These are phyloP conservation scores for Zaprionus bogoriensis DNA, from an alignment of 2,888 invertebrate genomes.

Conservation along the genomic window DNA sequence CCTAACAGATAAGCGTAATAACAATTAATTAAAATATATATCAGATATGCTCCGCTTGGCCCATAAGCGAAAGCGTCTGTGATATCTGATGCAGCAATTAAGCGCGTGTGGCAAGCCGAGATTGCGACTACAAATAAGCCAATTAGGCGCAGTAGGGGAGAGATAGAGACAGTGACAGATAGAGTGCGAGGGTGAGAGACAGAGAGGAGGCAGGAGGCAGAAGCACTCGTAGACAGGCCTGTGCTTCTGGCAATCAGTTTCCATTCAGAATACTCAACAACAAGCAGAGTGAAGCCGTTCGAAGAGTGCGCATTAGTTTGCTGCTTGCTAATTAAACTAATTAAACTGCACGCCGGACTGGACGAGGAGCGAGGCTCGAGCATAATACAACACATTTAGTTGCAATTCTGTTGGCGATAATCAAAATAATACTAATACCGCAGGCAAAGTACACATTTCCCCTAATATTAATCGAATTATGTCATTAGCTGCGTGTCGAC, in stretches of 20 bases:
- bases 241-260: neutral
- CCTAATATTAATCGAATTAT: constrained; percentile 53
- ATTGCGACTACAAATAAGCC: constrained; percentile 42
- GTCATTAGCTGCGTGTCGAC: constrained; percentile 31
- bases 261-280: neutral
- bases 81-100: constrained; percentile 43
- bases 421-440: constrained; percentile 6
- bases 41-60: constrained; percentile 25
- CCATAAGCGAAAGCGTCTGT: constrained; percentile 35
- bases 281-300: neutral
- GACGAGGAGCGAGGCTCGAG: neutral
- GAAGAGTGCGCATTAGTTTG: constrained; percentile 14
- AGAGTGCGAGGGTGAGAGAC: neutral
- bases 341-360: constrained; percentile 55
- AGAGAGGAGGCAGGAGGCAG: too few species aligned
- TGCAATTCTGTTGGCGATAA: constrained; percentile 38
- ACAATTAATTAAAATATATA: constrained; percentile 73
- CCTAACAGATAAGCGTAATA: constrained; percentile 67
- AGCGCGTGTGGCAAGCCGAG: constrained; percentile 15
- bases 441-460: neutral
- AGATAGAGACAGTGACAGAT: neutral
- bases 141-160: constrained; percentile 27
- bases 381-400: constrained; percentile 18
- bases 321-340: constrained; percentile 71
- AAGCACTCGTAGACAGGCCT: too few species aligned